These are phyloP conservation scores for Latrodectus hesperus DNA, from an alignment of 2,888 invertebrate genomes.

Conservation along the genomic window DNA sequence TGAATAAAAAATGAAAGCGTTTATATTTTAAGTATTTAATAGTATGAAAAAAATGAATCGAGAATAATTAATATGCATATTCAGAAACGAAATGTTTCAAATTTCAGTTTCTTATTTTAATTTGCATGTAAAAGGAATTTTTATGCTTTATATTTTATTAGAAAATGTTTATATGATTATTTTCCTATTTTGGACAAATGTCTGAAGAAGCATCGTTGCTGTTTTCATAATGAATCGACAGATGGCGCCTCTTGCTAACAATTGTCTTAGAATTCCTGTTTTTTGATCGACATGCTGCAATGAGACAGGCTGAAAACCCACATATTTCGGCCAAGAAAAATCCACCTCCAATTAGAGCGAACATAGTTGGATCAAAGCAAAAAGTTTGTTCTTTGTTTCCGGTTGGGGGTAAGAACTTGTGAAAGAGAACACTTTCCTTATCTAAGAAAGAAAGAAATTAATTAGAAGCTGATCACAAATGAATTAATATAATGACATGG, in stretches of 20 bases:
- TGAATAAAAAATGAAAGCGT: too few species aligned
- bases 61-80: too few species aligned
- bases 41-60: too few species aligned
- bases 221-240: slow-evolving; percentile 66
- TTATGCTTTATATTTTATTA: too few species aligned
- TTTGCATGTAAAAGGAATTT: too few species aligned
- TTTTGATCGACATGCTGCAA: slow-evolving; percentile 69
- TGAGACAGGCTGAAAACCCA: slow-evolving; percentile 66
- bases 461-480: not conserved
- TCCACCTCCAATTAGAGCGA: slow-evolving; percentile 67
- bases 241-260: slow-evolving; percentile 43
- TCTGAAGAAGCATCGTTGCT: slow-evolving; percentile 27
- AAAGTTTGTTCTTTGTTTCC: slow-evolving; percentile 42
- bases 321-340: slow-evolving; percentile 69
- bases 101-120: too few species aligned
- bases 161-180: too few species aligned
- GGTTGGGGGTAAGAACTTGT: slow-evolving; percentile 16
- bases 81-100: too few species aligned
- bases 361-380: slow-evolving; percentile 70
- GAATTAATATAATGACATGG: not conserved
- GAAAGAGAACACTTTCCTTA: slow-evolving; percentile 14
- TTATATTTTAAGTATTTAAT: too few species aligned
- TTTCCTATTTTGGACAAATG: not conserved
- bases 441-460: not conserved
- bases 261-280: slow-evolving; percentile 66